These are phyloP conservation scores for Operophtera brumata DNA, from an alignment of 2,888 invertebrate genomes.

Conservation along the genomic window DNA sequence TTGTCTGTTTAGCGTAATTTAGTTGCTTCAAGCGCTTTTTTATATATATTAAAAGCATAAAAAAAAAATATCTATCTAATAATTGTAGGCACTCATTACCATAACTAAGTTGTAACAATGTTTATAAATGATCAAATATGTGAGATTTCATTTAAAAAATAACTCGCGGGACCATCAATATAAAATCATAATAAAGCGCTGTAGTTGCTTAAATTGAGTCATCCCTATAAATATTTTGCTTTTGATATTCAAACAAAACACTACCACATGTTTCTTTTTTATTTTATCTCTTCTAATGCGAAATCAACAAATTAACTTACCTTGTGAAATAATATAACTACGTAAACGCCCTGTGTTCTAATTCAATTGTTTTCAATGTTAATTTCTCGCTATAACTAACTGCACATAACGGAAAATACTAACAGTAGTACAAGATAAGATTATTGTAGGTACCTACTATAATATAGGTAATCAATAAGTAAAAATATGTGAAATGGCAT, in stretches of 20 bases:
- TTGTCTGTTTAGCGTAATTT: conserved; percentile 28
- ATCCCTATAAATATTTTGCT: not conserved
- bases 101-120: not conserved
- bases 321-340: not conserved
- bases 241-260: not conserved
- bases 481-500: no score
- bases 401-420: no score
- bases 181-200: conserved; percentile 33
- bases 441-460: no score
- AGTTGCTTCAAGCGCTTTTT: conserved; percentile 39
- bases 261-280: not conserved
- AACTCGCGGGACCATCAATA: not conserved
- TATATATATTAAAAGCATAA: not conserved
- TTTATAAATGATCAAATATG: not conserved
- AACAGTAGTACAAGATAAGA: no score
- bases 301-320: no score
- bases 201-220: not conserved
- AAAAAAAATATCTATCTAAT: not conserved
- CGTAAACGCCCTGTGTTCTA: no score
- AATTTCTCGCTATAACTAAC: no score
- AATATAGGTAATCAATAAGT: no score
- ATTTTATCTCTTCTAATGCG: not conserved
- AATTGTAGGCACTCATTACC: not conserved
- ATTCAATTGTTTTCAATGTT: no score
- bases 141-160: not conserved